A percentile compares a stretch with the other conserved stretches of the same genome.
phyloP scores from a whole-genome alignment of 53 echinoderm and acorn worm genomes.

The Pentamera pediparva region DNA sequence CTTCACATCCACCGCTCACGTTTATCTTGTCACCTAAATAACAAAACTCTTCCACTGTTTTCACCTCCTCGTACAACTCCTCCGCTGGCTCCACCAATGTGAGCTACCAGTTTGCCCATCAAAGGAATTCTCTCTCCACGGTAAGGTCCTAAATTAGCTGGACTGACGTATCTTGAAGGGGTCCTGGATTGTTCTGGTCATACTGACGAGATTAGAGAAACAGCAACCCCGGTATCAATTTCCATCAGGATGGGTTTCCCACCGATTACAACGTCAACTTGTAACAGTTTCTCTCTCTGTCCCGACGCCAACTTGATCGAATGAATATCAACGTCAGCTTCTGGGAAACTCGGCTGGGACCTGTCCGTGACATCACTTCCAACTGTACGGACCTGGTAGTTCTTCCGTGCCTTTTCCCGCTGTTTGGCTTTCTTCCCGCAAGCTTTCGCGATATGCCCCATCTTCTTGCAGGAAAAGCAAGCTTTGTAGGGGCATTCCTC shows the following conservation, averaged over 20 bases:
- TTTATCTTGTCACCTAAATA: too few species aligned
- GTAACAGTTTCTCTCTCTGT: background rate
- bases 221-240: slow-evolving; percentile 20
- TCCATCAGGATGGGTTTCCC: slow-evolving; percentile 14
- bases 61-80: too few species aligned
- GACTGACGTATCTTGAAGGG: too few species aligned
- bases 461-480: slow-evolving; percentile 33
- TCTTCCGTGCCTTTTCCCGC: background rate
- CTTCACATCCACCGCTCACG: too few species aligned
- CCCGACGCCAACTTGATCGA: slow-evolving; percentile 15
- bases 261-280: slow-evolving; percentile 3
- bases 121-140: too few species aligned
- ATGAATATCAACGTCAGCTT: slow-evolving; percentile 18
- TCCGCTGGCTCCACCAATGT: too few species aligned
- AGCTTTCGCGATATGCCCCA: slow-evolving; percentile 48
- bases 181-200: too few species aligned
- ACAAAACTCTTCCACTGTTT: too few species aligned
- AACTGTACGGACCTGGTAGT: background rate
- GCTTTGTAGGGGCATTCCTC: background rate
- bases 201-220: background rate
- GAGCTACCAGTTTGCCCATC: too few species aligned
- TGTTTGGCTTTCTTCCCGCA: slow-evolving; percentile 27
- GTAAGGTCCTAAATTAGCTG: too few species aligned
- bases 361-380: background rate
- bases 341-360: background rate